phyloP scores from a whole-genome alignment of 2,113 vertebrate genomes.

The Ibidorhyncha struthersii region DNA sequence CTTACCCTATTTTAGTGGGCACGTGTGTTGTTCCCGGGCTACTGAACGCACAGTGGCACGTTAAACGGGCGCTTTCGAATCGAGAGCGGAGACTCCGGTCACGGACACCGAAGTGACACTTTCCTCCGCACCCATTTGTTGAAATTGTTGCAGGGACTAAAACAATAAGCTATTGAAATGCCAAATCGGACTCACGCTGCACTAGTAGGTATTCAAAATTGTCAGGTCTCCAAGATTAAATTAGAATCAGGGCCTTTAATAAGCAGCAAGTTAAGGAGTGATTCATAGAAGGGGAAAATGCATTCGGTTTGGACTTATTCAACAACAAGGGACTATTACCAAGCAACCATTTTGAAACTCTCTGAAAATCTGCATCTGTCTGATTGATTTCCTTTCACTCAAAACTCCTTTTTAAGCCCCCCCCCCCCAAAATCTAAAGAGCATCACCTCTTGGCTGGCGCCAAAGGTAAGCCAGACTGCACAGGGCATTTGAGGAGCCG shows the following conservation, averaged over 20 bases:
- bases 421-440: background rate
- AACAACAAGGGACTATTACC: background rate
- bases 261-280: background rate
- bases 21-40: background rate
- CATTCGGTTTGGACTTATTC: background rate
- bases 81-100: background rate
- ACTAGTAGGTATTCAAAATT: background rate
- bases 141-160: background rate
- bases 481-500: rapidly evolving
- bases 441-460: background rate
- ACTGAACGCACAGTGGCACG: background rate
- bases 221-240: background rate
- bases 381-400: background rate
- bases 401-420: background rate
- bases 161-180: background rate
- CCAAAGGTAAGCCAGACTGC: background rate
- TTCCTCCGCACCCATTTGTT: background rate
- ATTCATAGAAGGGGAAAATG: background rate
- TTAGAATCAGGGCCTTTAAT: background rate
- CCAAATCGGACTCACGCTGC: background rate
- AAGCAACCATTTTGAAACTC: constrained; percentile 12
- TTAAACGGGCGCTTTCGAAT: background rate
- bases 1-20: background rate
- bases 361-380: background rate
- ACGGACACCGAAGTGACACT: background rate